Conservation (phyloP, 1,140 invertebrate genomes). For the Megathymus violae region DNA sequence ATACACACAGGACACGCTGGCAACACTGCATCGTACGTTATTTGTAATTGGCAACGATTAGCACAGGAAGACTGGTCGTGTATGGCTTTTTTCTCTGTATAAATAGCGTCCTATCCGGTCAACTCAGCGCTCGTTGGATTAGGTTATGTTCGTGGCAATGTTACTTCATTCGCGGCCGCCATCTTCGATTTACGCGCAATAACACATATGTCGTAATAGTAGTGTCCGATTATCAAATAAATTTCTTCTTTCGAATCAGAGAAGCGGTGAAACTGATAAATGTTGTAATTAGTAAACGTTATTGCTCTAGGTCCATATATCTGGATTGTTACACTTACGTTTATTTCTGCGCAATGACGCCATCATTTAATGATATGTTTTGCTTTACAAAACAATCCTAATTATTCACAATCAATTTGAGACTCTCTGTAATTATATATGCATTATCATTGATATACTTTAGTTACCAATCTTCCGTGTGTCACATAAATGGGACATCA, state of each 20-base stretch:
- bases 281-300: constrained; percentile 28
- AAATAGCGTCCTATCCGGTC: constrained; percentile 61
- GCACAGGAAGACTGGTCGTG: constrained; percentile 73
- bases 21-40: constrained; percentile 27
- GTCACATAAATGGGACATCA: too few species aligned
- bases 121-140: constrained; percentile 57
- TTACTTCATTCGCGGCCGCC: constrained; percentile 34
- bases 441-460: too few species aligned
- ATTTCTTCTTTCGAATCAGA: constrained; percentile 26
- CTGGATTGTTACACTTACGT: not conserved
- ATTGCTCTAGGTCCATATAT: constrained; percentile 7
- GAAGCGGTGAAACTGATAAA: constrained; percentile 19
- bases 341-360: constrained; percentile 7
- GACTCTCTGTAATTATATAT: too few species aligned
- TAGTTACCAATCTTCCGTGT: too few species aligned
- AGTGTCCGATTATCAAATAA: constrained; percentile 22
- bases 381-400: not conserved
- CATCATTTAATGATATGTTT: constrained; percentile 11
- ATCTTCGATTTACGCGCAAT: constrained; percentile 30
- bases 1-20: constrained; percentile 23
- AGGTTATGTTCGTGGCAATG: constrained; percentile 47
- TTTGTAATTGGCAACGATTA: constrained; percentile 75
- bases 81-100: constrained; percentile 62
- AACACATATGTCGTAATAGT: constrained; percentile 29
- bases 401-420: not conserved